Base-by-base conservation (phyloP, 2,888 invertebrate genomes). In the Biston stratarius region DNA sequence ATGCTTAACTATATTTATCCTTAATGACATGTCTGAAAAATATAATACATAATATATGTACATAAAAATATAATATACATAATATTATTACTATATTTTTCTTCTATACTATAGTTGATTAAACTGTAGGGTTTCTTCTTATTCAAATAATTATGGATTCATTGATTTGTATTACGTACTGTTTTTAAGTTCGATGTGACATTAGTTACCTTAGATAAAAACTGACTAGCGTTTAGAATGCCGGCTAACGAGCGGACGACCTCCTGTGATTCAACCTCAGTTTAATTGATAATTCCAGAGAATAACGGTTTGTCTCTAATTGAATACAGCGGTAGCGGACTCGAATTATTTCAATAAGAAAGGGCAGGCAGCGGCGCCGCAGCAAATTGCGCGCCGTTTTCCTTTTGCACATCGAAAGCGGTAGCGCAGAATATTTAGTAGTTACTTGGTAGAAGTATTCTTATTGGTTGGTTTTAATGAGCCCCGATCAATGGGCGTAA, bases 401-500 rank as follows among this genome's bases (percentile, higher is more conserved):
- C 84, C 86, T 90, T 90, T 91, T 91, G 85, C 86, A 60, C 40
- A 75, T 74, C 74, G 71, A 74, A 75, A 51, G 60, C 45, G 45
- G 42, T 33, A 34, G 51, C 53, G 52, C 63, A 56, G 63, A 63
- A 56, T 64, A 63, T 63, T 44, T 40, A 59, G 38, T 55, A 67
- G 68, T 74, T 70, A 71, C 48, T 61, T 58, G 70, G 75, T 73
- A 80, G 77, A 78, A 80, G 67, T 79, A 78, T 76, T 79, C 83
- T 84, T 83, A 92, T 92, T 92, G 92, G 91, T 84, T 78, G 79
- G 83, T 85, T 90, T 89, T 92, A 92, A 91, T 92, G 90, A 92
- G 91, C 86, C 81, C 80, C 87, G 88, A 91, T 92, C 90, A 91
- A 92, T 91, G 92, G 92, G 92, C 92, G 92, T 92, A 92, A 92